Base-by-base conservation (phyloP, 2,113 vertebrate species). In the Ia io region DNA sequence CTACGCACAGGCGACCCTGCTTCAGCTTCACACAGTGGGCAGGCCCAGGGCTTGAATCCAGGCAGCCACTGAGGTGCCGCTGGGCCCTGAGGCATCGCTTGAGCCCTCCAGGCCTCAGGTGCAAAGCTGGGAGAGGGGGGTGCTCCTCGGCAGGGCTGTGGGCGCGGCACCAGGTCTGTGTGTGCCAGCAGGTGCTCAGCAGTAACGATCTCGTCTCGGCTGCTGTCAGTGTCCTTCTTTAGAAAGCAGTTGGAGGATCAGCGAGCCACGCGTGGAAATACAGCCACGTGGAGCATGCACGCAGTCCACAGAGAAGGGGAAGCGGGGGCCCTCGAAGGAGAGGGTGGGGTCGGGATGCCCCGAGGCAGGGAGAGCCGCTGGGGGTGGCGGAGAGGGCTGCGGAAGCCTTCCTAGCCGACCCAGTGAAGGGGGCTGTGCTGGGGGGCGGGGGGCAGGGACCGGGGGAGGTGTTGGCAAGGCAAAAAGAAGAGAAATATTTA, bases 401-500 rank as follows among this genome's bases (percentile, higher is more conserved):
- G 70, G 49, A 88, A 88, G 59, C 20, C 40, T 79, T n/a, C 53
- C 22, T 49, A 56, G 16, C 96, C 95, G 97, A 83, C 90, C 96
- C 84, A 92, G 37, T 87, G 96, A 97, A 90, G 91, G 93, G 77
- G 92, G 83, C 94, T 92, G 90, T 94, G 96, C 96, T 90, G 95
- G 65, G 95, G 61, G 9, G 95, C 56, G 56, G 20, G 1, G 20
- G 53, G 53, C 6, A 3, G 23, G 28, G 59, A 23, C 28, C 25
- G 1, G 10, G 25, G 88, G 96, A 97, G 97, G 88, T 79, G 84
- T 70, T 97, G 97, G 95, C 95, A 97, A 97, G 92, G 89, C 93
- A 84, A 97, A 93, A 96, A 97, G 93, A 97, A 96, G 96, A 98
- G 96, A 97, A 98, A 94, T 96, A 96, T 96, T 98, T 98, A 97